Base-by-base conservation (phyloP, 2,113 vertebrate species). In the Pachycephala philippinensis region DNA sequence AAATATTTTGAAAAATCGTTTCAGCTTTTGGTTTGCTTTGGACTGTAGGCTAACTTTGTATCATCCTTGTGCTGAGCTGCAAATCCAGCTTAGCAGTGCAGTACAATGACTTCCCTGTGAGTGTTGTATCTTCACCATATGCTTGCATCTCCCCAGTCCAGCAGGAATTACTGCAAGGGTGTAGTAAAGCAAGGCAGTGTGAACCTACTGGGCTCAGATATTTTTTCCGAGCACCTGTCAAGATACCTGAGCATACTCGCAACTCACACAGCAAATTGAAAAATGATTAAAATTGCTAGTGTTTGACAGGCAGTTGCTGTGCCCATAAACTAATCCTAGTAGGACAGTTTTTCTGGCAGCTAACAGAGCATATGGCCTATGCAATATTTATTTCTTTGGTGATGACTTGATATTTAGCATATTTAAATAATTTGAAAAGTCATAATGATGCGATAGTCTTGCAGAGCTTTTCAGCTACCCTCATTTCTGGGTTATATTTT, bases 361-460 rank as follows among this genome's bases (percentile, higher is more conserved):
- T 75, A 89, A 82, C 93, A 96, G 93, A 97, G 91, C 95, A 97
- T 96, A 97, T 94, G 96, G 95, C 78, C 97, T 91, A 93, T 96
- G 93, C 96, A 97, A 92, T 97, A 97, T 97, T 97, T 98, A 96
- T 98, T 97, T 98, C 94, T 97, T 98, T 97, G 76, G 37, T 92
- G 75, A 70, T 74, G 85, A 63, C 45, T 92, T 94, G 93, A 83
- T 96, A 91, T 89, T 94, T 88, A 96, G 42, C 77, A 90, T 89
- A 95, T 95, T 96, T 96, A 95, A 93, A 93, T 95, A 78, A 84
- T 94, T 90, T 83, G 75, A 94, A 45, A 87, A 96, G 66, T 95
- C 85, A 81, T 95, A 87, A 97, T 92, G 78, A 87, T 76, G 44
- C 9, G 0, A 33, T 88, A 87, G 85, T 79, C 89, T 96, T 91